Conservation (phyloP, 2,888 invertebrate species). For the Drosophila neotestacea region DNA sequence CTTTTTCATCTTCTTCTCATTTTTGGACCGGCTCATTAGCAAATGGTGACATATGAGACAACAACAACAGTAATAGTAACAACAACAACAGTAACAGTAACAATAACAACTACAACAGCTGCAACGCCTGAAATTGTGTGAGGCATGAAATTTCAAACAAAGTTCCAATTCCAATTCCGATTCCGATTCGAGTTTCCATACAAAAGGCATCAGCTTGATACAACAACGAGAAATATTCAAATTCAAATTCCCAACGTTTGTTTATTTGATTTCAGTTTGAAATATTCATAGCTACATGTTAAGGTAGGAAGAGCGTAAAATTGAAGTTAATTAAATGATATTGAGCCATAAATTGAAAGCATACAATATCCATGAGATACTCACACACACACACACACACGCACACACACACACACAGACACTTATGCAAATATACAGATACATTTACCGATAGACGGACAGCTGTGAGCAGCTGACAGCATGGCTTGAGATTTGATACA, state of each 20-base stretch:
- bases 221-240: background rate
- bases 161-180: constrained; percentile 17
- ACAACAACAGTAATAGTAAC: constrained; percentile 32
- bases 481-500: constrained; percentile 10
- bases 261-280: constrained; percentile 28
- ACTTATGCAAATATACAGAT: constrained; percentile 14
- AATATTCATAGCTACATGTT: constrained; percentile 41
- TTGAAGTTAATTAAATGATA: constrained; percentile 73
- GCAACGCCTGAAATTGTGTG: constrained; percentile 28
- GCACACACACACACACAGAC: constrained; percentile 2
- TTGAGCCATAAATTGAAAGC: constrained; percentile 47
- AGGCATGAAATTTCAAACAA: constrained; percentile 45
- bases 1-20: constrained; percentile 27
- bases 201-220: constrained; percentile 11
- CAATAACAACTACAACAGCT: constrained; percentile 15
- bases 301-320: constrained; percentile 75
- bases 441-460: constrained; percentile 13
- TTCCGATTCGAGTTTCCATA: constrained; percentile 7
- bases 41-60: constrained; percentile 61
- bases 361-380: constrained; percentile 13
- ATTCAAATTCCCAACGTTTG: constrained; percentile 28
- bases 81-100: constrained; percentile 11
- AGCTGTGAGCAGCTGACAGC: constrained; percentile 28
- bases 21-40: constrained; percentile 62
- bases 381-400: constrained; percentile 1